These are phyloP conservation scores for Drosophila leonis DNA, from an alignment of 2,888 invertebrate genomes.

Conservation along the genomic window DNA sequence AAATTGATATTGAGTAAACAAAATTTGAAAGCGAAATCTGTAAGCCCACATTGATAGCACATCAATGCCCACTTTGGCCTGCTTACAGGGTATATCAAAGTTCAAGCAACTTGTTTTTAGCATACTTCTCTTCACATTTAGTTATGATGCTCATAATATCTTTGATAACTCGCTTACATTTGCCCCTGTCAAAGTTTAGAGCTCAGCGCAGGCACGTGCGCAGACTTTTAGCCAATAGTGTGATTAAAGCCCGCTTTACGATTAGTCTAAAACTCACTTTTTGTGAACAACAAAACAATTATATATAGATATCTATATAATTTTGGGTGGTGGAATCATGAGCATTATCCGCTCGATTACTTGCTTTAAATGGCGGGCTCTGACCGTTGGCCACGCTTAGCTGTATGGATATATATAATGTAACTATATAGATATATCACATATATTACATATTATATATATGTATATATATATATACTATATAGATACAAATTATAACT, in stretches of 20 bases:
- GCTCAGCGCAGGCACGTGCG: neutral
- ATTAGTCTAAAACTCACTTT: conserved; percentile 8
- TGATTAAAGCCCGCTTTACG: conserved; percentile 1
- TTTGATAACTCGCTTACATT: neutral
- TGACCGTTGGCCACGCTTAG: conserved; percentile 23
- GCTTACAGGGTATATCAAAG: neutral
- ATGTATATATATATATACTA: neutral
- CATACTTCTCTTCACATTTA: conserved; percentile 1
- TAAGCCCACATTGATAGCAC: neutral
- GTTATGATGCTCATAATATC: neutral
- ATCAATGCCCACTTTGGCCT: too few species aligned
- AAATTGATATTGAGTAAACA: neutral
- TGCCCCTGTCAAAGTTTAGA: conserved; percentile 13
- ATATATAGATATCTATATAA: conserved; percentile 8
- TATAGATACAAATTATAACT: conserved; percentile 24
- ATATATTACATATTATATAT: neutral
- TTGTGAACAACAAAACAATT: conserved; percentile 28
- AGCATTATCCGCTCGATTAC: conserved; percentile 69
- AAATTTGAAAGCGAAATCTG: neutral
- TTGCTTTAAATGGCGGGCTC: conserved; percentile 49
- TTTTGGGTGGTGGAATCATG: conserved; percentile 22
- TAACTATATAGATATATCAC: neutral
- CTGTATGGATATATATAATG: neutral
- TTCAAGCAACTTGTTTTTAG: neutral
- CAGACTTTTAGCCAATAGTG: conserved; percentile 16